A percentile compares a stretch with the other conserved stretches of the same genome.
Conservation (phyloP, 2,888 invertebrate species). For the Cheilosia impressa region DNA sequence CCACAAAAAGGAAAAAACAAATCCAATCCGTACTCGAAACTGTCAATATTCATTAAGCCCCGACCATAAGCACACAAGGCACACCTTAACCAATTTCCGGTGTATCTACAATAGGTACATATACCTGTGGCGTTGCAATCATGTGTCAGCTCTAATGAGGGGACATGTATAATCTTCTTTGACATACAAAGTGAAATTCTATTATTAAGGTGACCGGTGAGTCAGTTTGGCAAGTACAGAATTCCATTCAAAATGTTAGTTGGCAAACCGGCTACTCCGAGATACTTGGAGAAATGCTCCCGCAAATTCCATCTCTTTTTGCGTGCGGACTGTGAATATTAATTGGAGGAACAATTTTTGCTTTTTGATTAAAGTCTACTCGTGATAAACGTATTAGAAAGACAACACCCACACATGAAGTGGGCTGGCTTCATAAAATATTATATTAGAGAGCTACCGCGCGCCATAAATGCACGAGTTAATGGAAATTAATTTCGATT, state of each 20-base stretch:
- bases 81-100: conserved; percentile 73
- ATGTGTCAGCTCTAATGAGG: conserved; percentile 60
- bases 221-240: conserved; percentile 2
- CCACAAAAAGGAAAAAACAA: conserved; percentile 23
- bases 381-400: conserved; percentile 40
- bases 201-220: conserved; percentile 15
- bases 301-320: conserved; percentile 3
- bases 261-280: background rate
- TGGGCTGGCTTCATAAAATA: conserved; percentile 32
- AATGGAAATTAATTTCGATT: conserved; percentile 26
- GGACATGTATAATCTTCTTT: conserved; percentile 18
- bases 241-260: background rate
- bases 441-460: conserved; percentile 37
- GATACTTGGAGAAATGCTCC: conserved; percentile 8
- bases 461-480: conserved; percentile 16
- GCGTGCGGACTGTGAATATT: conserved; percentile 37
- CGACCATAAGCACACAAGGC: conserved; percentile 29
- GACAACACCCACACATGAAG: conserved; percentile 53
- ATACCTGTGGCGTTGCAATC: conserved; percentile 8
- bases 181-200: conserved; percentile 7
- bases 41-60: conserved; percentile 64
- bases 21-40: conserved; percentile 26
- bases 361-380: background rate
- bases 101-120: conserved; percentile 30
- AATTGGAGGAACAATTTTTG: conserved; percentile 15